Base-by-base conservation (phyloP, 2,113 vertebrate genomes). In the Melanotaenia duboulayi region DNA sequence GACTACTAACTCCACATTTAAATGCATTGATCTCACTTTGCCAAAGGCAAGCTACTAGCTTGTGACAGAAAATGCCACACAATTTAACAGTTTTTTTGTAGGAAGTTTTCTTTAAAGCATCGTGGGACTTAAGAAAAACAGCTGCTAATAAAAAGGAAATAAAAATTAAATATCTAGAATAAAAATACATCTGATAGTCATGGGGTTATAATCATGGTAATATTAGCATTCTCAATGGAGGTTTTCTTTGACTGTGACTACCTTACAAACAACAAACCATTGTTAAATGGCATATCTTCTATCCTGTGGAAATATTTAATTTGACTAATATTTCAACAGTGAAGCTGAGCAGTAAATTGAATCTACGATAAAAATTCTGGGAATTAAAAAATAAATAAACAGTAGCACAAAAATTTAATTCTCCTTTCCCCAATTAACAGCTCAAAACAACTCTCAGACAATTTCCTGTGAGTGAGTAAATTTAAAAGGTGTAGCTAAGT, bases 21-120 rank as follows among this genome's bases (percentile, higher is more conserved):
- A 88, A 86, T 73, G 76, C 84, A 86, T 85, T 90, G 89, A 91
- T 92, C 86, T 94, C 86, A 83, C 61, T 76, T 83, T 40, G 84
- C 92, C 84, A 70, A 76, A 46, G 87, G 91, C 85, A 50, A 50
- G 49, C 79, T 81, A 73, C 49, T 81, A 60, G 75, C 76, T 72
- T 39, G 46, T 74, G 71, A 61, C 81, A 85, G 75, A 81, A 74
- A 84, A 80, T 61, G 46, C 68, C 65, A 57, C 54, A 32, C 59
- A 60, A 58, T 79, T 64, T 82, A 66, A 71, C 63, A 50, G 52
- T 66, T 82, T 77, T 77, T 20, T 57, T 63, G 24, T 71, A 64
- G 58, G 74, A 72, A 74, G 63, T 55, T 39, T 67, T 66, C 50
- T 69, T 54, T 66, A 74, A 81, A 66, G 60, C 72, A 48, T 77